Evolutionary conservation across 2,888 invertebrate species (phyloP).

Genomic region (Patella pellucida): DNA sequence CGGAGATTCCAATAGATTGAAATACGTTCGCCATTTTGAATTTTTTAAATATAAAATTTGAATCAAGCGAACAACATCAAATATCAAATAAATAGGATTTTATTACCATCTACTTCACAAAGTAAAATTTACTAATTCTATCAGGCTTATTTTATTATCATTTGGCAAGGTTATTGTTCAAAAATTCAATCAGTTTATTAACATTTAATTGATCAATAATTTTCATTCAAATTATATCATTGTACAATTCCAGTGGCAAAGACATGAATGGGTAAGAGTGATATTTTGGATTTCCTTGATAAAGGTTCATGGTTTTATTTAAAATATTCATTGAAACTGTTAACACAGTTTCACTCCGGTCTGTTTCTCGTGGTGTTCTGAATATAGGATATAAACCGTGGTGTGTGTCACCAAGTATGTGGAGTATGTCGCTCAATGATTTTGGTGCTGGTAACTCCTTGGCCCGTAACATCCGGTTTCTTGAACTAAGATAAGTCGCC

Average conservation of each 20-base stretch:
- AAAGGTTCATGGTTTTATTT: constrained; percentile 13
- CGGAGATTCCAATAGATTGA: no score
- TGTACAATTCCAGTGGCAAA: background rate
- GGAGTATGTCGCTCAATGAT: background rate
- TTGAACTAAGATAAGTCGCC: constrained; percentile 8
- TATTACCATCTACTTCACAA: no score
- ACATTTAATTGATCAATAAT: no score
- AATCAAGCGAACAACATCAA: no score
- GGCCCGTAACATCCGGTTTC: constrained; percentile 2
- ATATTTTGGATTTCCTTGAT: constrained; percentile 13
- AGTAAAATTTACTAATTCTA: no score
- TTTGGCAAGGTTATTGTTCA: no score
- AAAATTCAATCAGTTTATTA: no score
- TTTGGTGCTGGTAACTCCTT: background rate
- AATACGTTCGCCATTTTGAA: no score
- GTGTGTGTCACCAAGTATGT: constrained; percentile 17
- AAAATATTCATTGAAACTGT: constrained; percentile 16
- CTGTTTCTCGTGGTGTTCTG: constrained; percentile 12
- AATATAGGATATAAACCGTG: constrained; percentile 14
- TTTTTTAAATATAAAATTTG: no score
- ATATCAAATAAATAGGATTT: no score
- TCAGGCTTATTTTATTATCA: no score
- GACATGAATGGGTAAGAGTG: background rate
- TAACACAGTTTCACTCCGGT: constrained; percentile 5
- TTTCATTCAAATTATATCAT: no score